A percentile compares a stretch with the other conserved stretches of the same genome.
Evolutionary conservation across 1,140 invertebrate genomes (phyloP).

Genomic region (Agraylea sexmaculata): DNA sequence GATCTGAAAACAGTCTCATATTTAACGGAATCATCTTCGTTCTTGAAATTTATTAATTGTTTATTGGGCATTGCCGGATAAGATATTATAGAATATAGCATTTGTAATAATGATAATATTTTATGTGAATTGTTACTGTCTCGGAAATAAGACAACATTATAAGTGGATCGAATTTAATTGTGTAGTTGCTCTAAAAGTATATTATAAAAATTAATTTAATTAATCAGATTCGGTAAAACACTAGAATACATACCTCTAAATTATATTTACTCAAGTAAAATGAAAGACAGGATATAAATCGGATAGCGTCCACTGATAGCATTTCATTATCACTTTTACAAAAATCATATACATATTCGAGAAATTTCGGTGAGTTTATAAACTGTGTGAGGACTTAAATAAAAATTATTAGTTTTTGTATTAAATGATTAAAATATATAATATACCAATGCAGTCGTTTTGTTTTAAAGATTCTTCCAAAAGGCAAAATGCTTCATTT

Average conservation of each 20-base stretch:
- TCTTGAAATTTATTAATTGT: too few relatives aligned
- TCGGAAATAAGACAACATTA: conserved; percentile 12
- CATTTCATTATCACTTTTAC: conserved; percentile 3
- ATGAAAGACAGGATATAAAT: conserved; percentile 11
- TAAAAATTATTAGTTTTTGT: conserved; percentile 8
- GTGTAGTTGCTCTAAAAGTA: conserved; percentile 10
- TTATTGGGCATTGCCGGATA: conserved; percentile 2
- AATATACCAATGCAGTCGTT: conserved; percentile 16
- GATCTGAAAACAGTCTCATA: conserved; percentile 5
- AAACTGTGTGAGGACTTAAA: conserved; percentile 18
- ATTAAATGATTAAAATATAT: conserved; percentile 1
- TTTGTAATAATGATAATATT: conserved; percentile 11
- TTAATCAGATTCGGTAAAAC: neutral
- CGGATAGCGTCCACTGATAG: conserved; percentile 15
- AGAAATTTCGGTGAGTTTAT: conserved; percentile 13
- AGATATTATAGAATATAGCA: conserved; percentile 11
- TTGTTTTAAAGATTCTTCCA: conserved; percentile 12
- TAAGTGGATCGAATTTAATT: conserved; percentile 11
- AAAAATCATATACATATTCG: conserved; percentile 12
- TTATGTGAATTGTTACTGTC: conserved; percentile 15
- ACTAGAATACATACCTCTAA: conserved; percentile 10
- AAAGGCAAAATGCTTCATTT: conserved; percentile 12
- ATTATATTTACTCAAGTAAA: conserved; percentile 12
- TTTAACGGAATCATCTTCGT: conserved; percentile 8
- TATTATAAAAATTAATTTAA: conserved; percentile 3